Base-by-base conservation (phyloP, 2,113 vertebrate species). In the Erythrocebus patas region DNA sequence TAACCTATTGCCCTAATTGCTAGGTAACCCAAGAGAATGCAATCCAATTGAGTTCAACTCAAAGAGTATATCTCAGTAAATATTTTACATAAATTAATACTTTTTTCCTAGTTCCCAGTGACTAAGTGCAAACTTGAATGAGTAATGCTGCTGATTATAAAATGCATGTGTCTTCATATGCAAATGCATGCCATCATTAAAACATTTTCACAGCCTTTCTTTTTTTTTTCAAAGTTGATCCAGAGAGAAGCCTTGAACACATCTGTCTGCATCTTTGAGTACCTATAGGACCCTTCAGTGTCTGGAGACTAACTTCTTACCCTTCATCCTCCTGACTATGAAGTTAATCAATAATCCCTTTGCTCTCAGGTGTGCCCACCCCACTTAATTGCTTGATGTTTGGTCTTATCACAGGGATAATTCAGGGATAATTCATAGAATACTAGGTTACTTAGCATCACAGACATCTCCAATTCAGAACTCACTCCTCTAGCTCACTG, bases 361-460 rank as follows among this genome's bases (percentile, higher is more conserved):
- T 97, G 59, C 76, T 76, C 96, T 97, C 92, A 57, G 87, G 89
- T 82, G 94, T 93, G 55, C 20, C 76, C 20, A 61, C 16, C 3
- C 64, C 61, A 93, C 40, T 72, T 72, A 72, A 72, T 72, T 72
- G n/a, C 8, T 97, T 97, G 88, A 87, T 97, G 79, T 93, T 68
- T 96, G 96, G 96, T 88, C 57, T 45, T 95, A 89, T 95, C 96
- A 96, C 9, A n/a, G 97, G 93, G 94, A 94, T 95, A 73, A 73
- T 97, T 97, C 9, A n/a, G 97, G 93, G 94, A 94, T 95, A 73
- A 73, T 97, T 97, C 94, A 76, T 90, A 52, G 93, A 91, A 81
- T 23, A 90, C 91, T 86, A 83, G 95, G 97, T 98, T 96, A 98
- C 98, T 96, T 98, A 98, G 97, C 97, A 98, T 91, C 95, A 89